Conservation (phyloP, 2,113 vertebrate genomes). For the Beaufortia kweichowensis region DNA sequence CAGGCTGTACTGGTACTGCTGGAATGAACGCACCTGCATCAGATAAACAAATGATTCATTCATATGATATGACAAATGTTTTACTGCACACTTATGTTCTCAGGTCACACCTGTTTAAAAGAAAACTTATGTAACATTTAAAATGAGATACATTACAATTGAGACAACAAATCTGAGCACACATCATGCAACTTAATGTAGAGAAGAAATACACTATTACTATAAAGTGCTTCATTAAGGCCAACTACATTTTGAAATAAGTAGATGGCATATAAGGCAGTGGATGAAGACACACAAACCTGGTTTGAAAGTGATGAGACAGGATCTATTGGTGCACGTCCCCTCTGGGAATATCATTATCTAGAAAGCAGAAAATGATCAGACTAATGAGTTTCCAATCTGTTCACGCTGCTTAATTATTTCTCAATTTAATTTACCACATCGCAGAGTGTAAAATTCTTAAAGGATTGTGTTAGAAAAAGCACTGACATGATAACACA, state of each 20-base stretch:
- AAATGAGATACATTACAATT: no score
- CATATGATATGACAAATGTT: no score
- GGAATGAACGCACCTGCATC: conserved; percentile 92
- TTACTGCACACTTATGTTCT: no score
- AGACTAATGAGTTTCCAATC: not conserved
- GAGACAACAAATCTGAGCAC: no score
- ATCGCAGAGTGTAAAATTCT: not conserved
- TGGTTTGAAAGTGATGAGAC: conserved; percentile 97
- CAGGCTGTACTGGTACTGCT: conserved; percentile 93
- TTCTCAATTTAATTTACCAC: not conserved
- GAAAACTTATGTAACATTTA: no score
- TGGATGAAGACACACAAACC: conserved; percentile 73
- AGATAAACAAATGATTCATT: conserved; percentile 37
- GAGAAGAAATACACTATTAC: not conserved
- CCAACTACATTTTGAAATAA: not conserved
- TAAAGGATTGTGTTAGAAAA: not conserved
- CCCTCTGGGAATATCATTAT: conserved; percentile 99
- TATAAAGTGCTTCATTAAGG: not conserved
- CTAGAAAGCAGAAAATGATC: conserved; percentile 68
- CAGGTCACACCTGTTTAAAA: no score
- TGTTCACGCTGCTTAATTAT: not conserved
- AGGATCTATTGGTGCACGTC: conserved; percentile 97
- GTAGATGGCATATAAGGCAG: not conserved
- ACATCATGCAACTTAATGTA: no score
- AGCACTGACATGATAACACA: not conserved